phyloP scores from a whole-genome alignment of 2,797 vertebrate species.

The Falco rusticolus region DNA sequence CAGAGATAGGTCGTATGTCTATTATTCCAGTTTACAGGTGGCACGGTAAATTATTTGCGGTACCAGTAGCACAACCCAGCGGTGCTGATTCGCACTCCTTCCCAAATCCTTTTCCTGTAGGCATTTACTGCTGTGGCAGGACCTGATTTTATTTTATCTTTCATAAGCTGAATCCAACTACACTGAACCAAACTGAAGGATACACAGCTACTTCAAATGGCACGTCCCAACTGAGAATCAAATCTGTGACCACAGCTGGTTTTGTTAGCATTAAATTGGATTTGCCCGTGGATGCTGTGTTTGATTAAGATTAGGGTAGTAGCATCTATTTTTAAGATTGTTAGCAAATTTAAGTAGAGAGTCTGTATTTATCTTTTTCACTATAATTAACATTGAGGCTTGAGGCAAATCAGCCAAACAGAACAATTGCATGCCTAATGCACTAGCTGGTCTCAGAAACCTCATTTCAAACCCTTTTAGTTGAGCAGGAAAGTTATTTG shows the following conservation, averaged over 20 bases:
- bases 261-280: neutral
- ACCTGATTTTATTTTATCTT: neutral
- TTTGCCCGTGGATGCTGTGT: neutral
- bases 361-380: slow-evolving; percentile 21
- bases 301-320: neutral
- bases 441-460: neutral
- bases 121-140: neutral
- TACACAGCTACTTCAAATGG: neutral
- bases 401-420: slow-evolving; percentile 20
- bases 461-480: neutral
- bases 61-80: neutral
- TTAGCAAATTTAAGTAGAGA: slow-evolving; percentile 1
- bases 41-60: neutral
- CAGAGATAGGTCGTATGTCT: neutral
- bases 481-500: neutral
- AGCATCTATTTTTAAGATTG: slow-evolving; percentile 9
- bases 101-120: neutral
- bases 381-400: slow-evolving; percentile 13
- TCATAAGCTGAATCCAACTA: neutral
- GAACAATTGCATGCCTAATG: neutral
- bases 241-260: neutral
- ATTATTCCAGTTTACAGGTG: neutral
- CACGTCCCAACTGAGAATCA: neutral
- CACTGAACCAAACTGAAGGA: neutral
- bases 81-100: neutral